Evolutionary conservation across 2,797 vertebrate species (phyloP).

Genomic region (Propithecus deckenii): DNA sequence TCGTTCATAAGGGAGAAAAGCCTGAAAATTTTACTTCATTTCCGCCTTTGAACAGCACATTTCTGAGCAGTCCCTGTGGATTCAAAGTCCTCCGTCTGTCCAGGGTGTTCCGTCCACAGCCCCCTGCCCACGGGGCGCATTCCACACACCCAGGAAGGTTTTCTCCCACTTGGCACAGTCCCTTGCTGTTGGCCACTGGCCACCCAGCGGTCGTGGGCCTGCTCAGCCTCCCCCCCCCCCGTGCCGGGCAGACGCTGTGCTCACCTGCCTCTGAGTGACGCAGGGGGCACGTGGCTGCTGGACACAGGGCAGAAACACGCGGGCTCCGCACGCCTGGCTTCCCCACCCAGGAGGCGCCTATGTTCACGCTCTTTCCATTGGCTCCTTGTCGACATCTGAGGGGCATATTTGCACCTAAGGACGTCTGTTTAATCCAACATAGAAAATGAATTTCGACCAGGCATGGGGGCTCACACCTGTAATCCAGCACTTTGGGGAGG

Average conservation of each 20-base stretch:
- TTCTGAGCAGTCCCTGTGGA: too few relatives aligned
- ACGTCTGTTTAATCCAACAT: background rate
- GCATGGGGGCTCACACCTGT: too few relatives aligned
- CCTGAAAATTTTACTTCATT: background rate
- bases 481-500: too few relatives aligned
- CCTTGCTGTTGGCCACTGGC: background rate
- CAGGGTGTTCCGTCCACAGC: too few relatives aligned
- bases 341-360: rapidly evolving
- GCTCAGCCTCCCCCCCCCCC: background rate
- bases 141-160: too few relatives aligned
- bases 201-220: background rate
- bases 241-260: background rate
- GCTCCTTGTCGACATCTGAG: background rate
- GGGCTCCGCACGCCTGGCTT: background rate
- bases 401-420: background rate
- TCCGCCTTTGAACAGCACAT: background rate
- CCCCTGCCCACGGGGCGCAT: rapidly evolving
- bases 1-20: background rate
- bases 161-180: background rate
- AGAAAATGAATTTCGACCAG: background rate
- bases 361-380: background rate
- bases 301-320: rapidly evolving
- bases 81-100: rapidly evolving
- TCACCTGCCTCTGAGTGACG: rapidly evolving
- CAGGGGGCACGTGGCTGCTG: rapidly evolving